Percentiles rank a stretch among this genome's conserved stretches.
Evolutionary conservation across 2,797 vertebrate species (phyloP).

Genomic region (Helicolenus hilgendorfi): DNA sequence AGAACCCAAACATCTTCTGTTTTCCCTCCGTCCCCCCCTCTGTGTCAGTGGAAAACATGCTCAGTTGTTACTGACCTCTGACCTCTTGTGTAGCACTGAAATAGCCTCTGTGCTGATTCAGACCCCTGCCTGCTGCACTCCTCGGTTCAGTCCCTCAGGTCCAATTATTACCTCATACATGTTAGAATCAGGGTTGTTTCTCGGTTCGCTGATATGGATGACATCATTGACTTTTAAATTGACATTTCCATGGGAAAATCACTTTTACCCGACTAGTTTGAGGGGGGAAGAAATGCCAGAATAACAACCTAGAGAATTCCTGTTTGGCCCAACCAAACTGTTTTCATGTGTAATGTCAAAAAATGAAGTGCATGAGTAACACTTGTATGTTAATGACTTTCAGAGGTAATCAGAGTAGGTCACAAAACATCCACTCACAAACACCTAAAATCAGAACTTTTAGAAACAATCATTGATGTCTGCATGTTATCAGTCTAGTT

Average conservation of each 20-base stretch:
- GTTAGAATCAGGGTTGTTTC: constrained; percentile 9
- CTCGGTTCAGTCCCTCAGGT: constrained; percentile 32
- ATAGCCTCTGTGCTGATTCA: constrained; percentile 50
- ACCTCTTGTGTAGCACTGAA: constrained; percentile 52
- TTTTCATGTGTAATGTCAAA: not conserved
- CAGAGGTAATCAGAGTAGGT: not conserved
- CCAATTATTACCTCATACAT: constrained; percentile 63
- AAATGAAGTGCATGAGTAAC: not conserved
- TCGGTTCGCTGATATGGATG: constrained; percentile 24
- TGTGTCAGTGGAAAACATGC: constrained; percentile 51
- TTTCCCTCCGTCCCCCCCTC: not conserved
- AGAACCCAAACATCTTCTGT: not conserved
- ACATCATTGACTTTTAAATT: constrained; percentile 36
- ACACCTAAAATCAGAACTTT: not conserved
- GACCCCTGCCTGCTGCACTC: constrained; percentile 21
- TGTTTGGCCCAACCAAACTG: not conserved
- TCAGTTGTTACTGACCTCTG: constrained; percentile 47
- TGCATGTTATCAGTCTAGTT: not conserved
- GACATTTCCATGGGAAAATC: constrained; percentile 42
- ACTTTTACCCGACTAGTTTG: not conserved
- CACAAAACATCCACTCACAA: not conserved
- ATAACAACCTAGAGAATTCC: not conserved
- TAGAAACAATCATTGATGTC: not conserved
- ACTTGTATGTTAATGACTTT: not conserved
- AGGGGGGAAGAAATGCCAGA: not conserved